Conservation (phyloP, 2,113 vertebrate species). For the Leucosticte australis region DNA sequence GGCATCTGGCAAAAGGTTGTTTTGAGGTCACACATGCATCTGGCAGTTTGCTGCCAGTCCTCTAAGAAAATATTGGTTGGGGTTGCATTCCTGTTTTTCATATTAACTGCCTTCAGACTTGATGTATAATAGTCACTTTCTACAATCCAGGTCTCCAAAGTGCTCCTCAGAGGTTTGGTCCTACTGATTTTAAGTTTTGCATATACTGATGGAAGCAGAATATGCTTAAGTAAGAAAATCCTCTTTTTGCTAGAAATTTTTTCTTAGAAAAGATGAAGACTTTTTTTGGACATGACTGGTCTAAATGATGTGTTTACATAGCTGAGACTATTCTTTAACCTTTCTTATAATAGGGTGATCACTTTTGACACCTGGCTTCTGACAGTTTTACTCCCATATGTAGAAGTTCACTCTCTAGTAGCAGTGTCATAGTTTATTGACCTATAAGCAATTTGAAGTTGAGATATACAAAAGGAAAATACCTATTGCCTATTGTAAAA, state of each 20-base stretch:
- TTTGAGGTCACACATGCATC: constrained; percentile 57
- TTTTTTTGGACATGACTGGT: not conserved
- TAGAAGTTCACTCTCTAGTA: not conserved
- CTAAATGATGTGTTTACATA: not conserved
- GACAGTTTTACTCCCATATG: not conserved
- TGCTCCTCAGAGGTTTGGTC: not conserved
- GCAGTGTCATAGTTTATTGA: not conserved
- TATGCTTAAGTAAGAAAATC: not conserved
- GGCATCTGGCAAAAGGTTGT: constrained; percentile 67
- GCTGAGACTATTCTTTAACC: not conserved
- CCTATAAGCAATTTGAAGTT: not conserved
- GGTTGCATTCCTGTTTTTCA: constrained; percentile 45
- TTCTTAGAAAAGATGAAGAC: not conserved
- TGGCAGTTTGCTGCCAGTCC: constrained; percentile 50
- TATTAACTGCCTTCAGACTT: constrained; percentile 53
- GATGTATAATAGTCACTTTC: constrained; percentile 20
- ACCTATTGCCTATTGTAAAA: not conserved
- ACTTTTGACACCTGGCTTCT: not conserved
- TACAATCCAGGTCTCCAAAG: not conserved
- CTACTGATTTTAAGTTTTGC: not conserved
- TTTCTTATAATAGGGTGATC: not conserved
- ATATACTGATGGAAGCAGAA: not conserved
- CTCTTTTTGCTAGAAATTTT: not conserved
- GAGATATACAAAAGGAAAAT: not conserved
- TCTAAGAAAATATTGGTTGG: constrained; percentile 51